These are phyloP conservation scores for Epicampocera succincta DNA, from an alignment of 2,888 invertebrate species.

Conservation along the genomic window DNA sequence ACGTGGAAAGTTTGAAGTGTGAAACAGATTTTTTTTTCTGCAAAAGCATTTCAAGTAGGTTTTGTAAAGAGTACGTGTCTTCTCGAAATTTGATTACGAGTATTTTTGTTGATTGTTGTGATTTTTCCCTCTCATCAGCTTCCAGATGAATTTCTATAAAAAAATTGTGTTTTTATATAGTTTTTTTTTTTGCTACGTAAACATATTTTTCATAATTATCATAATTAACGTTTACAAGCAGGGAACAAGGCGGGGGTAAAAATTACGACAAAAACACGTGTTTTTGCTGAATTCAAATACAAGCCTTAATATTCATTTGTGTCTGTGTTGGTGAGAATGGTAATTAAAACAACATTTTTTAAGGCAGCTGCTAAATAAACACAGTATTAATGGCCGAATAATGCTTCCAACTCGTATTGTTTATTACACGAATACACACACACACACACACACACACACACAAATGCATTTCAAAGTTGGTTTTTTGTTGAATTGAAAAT, in stretches of 20 bases:
- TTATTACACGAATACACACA: no score
- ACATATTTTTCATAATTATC: slow-evolving; percentile 60
- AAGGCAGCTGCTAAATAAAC: slow-evolving; percentile 4
- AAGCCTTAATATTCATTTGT: neutral
- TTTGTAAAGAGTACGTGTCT: slow-evolving; percentile 38
- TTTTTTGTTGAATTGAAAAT: no score
- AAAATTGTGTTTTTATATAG: no score
- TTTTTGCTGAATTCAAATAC: neutral
- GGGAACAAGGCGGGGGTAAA: neutral
- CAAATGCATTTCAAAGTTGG: no score
- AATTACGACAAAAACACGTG: neutral
- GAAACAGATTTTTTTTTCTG: neutral
- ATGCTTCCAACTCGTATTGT: slow-evolving; percentile 9
- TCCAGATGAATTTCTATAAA: no score
- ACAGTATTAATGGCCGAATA: slow-evolving; percentile 34
- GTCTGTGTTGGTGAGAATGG: neutral
- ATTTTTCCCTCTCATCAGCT: neutral
- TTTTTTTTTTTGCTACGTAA: neutral
- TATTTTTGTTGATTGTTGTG: neutral
- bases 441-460: no score
- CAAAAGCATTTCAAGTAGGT: slow-evolving; percentile 1
- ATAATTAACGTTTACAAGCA: slow-evolving; percentile 49
- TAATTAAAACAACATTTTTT: slow-evolving; percentile 31
- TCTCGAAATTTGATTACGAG: slow-evolving; percentile 26
- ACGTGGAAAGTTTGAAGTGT: neutral